phyloP scores from a whole-genome alignment of 2,113 vertebrate genomes.

The Megalops atlanticus region DNA sequence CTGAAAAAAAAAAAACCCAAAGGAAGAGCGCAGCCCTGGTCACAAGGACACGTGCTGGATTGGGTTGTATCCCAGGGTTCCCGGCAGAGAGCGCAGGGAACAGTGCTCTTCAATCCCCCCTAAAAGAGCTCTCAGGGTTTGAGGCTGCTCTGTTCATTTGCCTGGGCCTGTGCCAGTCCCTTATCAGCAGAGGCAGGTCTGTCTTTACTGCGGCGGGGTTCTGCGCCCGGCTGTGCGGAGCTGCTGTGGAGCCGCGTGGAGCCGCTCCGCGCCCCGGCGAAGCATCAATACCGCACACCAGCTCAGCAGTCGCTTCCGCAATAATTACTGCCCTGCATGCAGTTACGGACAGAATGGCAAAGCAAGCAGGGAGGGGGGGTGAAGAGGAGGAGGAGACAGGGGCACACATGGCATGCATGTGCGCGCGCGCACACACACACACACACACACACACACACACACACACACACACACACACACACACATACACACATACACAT shows the following conservation, averaged over 20 bases:
- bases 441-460: constrained; percentile 38
- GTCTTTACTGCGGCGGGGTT: background rate
- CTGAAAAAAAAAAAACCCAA: too few relatives aligned
- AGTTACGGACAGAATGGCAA: background rate
- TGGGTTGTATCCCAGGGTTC: background rate
- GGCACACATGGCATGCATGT: background rate
- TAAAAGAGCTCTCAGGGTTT: too few relatives aligned
- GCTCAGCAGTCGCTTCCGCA: background rate
- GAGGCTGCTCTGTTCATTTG: too few relatives aligned
- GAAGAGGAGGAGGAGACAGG: background rate
- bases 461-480: constrained; percentile 37
- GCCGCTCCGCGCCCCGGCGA: too few relatives aligned
- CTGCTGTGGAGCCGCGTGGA: too few relatives aligned
- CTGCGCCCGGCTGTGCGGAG: background rate
- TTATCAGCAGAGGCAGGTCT: background rate
- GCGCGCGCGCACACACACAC: constrained; percentile 22
- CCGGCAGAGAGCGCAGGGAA: background rate
- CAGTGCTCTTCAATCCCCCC: too few relatives aligned
- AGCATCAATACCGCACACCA: background rate
- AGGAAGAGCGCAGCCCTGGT: too few relatives aligned
- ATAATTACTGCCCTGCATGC: background rate
- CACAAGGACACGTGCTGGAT: too few relatives aligned
- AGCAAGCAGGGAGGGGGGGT: background rate
- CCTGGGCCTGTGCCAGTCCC: background rate
- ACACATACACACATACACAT: background rate